Evolutionary conservation across 2,797 vertebrate species (phyloP), one percentile per base, ranked within the genome.

Genomic region (Gallinago stenura): DNA sequence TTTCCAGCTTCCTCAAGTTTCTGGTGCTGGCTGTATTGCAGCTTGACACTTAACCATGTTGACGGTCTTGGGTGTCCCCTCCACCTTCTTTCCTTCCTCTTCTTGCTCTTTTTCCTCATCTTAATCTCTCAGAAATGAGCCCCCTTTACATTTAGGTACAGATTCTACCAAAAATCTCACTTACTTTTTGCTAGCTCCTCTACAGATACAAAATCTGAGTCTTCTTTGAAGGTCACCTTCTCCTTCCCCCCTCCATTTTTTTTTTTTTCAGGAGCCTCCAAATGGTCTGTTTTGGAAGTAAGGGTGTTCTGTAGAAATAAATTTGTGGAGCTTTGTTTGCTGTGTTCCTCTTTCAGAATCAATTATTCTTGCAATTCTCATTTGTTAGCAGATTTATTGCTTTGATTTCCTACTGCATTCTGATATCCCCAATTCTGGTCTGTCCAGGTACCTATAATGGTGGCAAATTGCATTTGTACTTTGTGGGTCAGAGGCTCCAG

Each of bases 371-470:
- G 80, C 65, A 60, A 6, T 51, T 69, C 83, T 79, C 72, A 22
- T 91, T 87, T 88, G 83, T 66, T 75, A 81, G 85, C 72, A 95
- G 87, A 86, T 76, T 46, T 72, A 61, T 60, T 71, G 80, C 58
- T 90, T 41, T 71, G 85, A 50, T 76, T 72, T 84, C 83, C 75
- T 35, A 28, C 75, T 10, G 45, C 82, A 94, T 58, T 79, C 66
- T 82, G 84, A 91, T 82, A 45, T 37, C 19, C 33, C 81, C 75
- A 48, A 0, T 8, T 73, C 78, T 33, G 46, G 35, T 43, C 41
- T 72, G 84, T 56, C 62, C n/a, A 43, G 84, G 16, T 20, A 9
- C 62, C 78, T 37, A 16, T 33, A 41, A 16, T 17, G 19, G 58
- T 37, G 81, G 58, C 30, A 92, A 57, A 89, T 69, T 41, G 21